phyloP scores from a whole-genome alignment of 1,140 invertebrate species.

The Latrodectus geometricus region DNA sequence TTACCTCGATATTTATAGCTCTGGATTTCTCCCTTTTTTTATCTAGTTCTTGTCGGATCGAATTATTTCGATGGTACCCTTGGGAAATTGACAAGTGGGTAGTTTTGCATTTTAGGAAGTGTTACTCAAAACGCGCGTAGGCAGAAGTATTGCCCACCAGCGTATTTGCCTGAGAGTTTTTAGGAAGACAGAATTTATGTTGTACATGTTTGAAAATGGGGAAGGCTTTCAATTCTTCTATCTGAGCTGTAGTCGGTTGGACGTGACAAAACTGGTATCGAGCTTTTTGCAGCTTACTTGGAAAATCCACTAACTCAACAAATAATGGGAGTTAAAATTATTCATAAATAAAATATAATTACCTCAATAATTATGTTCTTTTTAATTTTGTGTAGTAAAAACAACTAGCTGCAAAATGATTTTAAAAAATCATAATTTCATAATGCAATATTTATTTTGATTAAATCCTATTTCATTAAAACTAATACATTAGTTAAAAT shows the following conservation, averaged over 20 bases:
- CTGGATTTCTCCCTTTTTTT: slow-evolving; percentile 8
- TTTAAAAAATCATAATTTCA: too few relatives aligned
- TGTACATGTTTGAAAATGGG: slow-evolving; percentile 4
- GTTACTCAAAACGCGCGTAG: slow-evolving; percentile 16
- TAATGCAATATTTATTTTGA: too few relatives aligned
- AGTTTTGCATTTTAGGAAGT: slow-evolving; percentile 1
- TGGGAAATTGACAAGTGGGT: slow-evolving; percentile 33
- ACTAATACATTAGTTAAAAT: too few relatives aligned
- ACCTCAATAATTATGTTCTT: too few relatives aligned
- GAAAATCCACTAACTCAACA: too few relatives aligned
- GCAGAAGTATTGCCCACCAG: slow-evolving; percentile 37
- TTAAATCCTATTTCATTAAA: too few relatives aligned
- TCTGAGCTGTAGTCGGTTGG: background rate
- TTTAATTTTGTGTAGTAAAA: too few relatives aligned
- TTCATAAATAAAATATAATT: too few relatives aligned
- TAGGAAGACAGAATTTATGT: slow-evolving; percentile 10
- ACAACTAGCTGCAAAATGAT: too few relatives aligned
- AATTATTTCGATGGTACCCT: slow-evolving; percentile 45
- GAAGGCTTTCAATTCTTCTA: background rate
- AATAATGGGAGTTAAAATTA: too few relatives aligned
- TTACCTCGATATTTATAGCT: slow-evolving; percentile 49
- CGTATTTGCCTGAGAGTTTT: slow-evolving; percentile 8
- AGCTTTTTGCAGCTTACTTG: too few relatives aligned
- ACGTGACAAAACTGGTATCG: background rate
- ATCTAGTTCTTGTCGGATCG: slow-evolving; percentile 35